Evolutionary conservation across 2,888 invertebrate genomes (phyloP), one percentile per base, ranked within the genome.

Genomic region (Notodonta ziczac): DNA sequence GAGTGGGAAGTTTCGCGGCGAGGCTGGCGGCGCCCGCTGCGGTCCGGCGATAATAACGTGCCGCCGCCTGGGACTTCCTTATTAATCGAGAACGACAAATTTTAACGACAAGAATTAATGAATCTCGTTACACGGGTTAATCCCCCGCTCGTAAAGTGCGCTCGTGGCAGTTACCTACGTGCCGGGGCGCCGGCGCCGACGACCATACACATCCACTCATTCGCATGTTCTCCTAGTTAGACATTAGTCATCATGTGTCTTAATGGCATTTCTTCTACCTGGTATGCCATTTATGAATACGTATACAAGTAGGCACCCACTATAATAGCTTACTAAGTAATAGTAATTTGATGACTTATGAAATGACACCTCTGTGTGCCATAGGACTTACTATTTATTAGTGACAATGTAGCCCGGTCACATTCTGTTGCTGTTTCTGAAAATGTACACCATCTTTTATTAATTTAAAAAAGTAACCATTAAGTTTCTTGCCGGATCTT

Each of bases 31-130:
- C 82, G 69, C 80, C 75, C 82, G 82, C 86, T 88, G 91, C 88
- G 92, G 93, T 90, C 90, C 84, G 87, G 86, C 88, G 92, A 91
- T 91, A 93, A 93, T 93, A 93, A 93, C 91, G 90, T 90, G 81
- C 84, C 84, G 83, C 86, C 86, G 83, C 85, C 84, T 83, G 87
- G 87, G 90, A 87, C 90, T 89, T 92, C 92, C 93, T 94, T 94
- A 94, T 94, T 94, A 94, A 94, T 94, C 92, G 94, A 91, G 93
- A 92, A 94, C 94, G 93, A 94, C 94, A 94, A 94, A 94, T 94
- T 94, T 94, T 94, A 94, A 94, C 94, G 94, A 94, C 94, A 94
- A 93, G 93, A 94, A 94, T 94, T 94, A 94, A 94, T 94, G 94
- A 93, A 93, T 94, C 94, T 94, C 94, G 93, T 94, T 94, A 94